These are phyloP conservation scores for Caranx ignobilis DNA, from an alignment of 2,113 vertebrate genomes.

Conservation along the genomic window DNA sequence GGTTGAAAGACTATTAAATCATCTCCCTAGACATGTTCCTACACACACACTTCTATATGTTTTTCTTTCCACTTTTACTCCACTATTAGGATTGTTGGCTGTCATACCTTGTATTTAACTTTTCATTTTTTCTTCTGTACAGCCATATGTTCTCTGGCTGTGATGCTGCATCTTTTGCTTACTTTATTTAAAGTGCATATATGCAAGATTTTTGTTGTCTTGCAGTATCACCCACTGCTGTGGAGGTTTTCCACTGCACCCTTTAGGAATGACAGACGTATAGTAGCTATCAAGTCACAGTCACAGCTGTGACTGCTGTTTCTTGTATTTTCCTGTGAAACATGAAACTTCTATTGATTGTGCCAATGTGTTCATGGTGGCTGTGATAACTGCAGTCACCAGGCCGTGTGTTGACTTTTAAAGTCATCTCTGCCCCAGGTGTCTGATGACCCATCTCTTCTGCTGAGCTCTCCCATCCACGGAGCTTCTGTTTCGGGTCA, in stretches of 20 bases:
- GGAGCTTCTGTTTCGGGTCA: slow-evolving; percentile 79
- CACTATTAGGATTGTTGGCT: slow-evolving; percentile 15
- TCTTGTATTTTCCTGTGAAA: background rate
- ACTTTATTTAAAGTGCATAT: background rate
- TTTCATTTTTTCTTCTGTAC: background rate
- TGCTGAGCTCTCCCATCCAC: slow-evolving; percentile 84
- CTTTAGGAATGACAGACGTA: background rate
- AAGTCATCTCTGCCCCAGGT: slow-evolving; percentile 70
- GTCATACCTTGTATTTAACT: slow-evolving; percentile 11
- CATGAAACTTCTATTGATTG: background rate
- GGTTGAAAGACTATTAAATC: slow-evolving; percentile 19
- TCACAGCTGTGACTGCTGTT: background rate
- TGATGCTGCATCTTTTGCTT: background rate
- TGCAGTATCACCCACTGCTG: background rate
- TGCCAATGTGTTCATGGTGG: too few species aligned
- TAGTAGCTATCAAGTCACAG: background rate
- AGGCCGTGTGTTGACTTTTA: background rate
- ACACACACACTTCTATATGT: slow-evolving; percentile 7
- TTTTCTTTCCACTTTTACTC: slow-evolving; percentile 35
- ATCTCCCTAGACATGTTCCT: slow-evolving; percentile 14
- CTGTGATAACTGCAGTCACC: background rate
- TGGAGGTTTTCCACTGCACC: background rate
- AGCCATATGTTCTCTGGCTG: background rate
- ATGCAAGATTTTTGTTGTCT: background rate
- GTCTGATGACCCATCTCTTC: slow-evolving; percentile 77